Percentiles rank a stretch among this genome's conserved stretches.
These are phyloP conservation scores for Eonycteris spelaea DNA, from an alignment of 2,113 vertebrate genomes.

Conservation along the genomic window DNA sequence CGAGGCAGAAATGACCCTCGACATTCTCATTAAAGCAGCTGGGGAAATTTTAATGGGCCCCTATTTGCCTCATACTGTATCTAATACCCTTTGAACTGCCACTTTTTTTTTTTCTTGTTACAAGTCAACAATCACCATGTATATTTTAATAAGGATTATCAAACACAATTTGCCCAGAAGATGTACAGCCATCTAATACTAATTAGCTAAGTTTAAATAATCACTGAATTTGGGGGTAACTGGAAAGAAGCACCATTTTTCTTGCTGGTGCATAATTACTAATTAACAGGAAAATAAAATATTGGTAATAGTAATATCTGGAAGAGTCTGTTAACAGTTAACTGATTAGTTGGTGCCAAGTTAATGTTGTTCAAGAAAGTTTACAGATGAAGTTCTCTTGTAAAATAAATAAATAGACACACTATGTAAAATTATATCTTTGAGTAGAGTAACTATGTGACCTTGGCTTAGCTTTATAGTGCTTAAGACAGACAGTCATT, in stretches of 20 bases:
- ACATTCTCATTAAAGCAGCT: slow-evolving; percentile 86
- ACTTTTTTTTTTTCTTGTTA: slow-evolving; percentile 78
- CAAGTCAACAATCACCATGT: slow-evolving; percentile 83
- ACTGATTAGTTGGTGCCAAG: slow-evolving; percentile 76
- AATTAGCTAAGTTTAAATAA: slow-evolving; percentile 88
- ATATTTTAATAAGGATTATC: slow-evolving; percentile 87
- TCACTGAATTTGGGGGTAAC: slow-evolving; percentile 82
- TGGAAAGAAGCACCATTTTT: slow-evolving; percentile 83
- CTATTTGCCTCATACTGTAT: slow-evolving; percentile 80
- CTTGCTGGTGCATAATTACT: slow-evolving; percentile 86
- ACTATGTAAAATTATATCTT: neutral
- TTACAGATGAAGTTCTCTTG: slow-evolving; percentile 73
- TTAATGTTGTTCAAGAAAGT: slow-evolving; percentile 80
- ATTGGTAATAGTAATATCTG: slow-evolving; percentile 78
- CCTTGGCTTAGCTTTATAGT: slow-evolving; percentile 45
- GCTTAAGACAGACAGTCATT: slow-evolving; percentile 31
- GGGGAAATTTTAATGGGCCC: slow-evolving; percentile 83
- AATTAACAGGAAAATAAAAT: slow-evolving; percentile 86
- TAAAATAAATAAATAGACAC: slow-evolving; percentile 17
- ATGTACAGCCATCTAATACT: slow-evolving; percentile 79
- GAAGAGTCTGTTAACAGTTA: slow-evolving; percentile 85
- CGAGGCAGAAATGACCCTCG: slow-evolving; percentile 83
- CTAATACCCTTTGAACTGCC: slow-evolving; percentile 85
- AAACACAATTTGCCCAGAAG: slow-evolving; percentile 84
- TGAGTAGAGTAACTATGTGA: slow-evolving; percentile 15